Conservation (phyloP, 1,140 invertebrate genomes). For the Triops longicaudatus region DNA sequence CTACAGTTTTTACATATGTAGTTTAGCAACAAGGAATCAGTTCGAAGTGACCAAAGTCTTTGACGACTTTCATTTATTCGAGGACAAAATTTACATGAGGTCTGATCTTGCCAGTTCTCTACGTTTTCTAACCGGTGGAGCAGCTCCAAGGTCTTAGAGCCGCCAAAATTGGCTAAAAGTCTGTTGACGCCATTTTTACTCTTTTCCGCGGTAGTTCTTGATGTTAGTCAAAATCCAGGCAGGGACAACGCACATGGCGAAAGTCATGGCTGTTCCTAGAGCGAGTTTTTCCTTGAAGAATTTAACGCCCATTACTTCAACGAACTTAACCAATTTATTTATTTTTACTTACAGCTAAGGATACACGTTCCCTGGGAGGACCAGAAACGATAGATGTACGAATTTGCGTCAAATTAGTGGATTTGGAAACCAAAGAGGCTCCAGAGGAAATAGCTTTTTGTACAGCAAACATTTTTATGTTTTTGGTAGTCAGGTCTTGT, state of each 20-base stretch:
- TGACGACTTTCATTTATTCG: neutral
- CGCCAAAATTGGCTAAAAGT: neutral
- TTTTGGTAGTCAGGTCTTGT: neutral
- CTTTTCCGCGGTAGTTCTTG: slow-evolving; percentile 16
- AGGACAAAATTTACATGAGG: slow-evolving; percentile 1
- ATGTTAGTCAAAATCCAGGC: slow-evolving; percentile 23
- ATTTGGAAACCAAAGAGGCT: slow-evolving; percentile 11
- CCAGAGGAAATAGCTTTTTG: neutral
- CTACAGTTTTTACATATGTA: neutral
- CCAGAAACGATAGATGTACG: slow-evolving; percentile 22
- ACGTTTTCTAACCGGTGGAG: neutral
- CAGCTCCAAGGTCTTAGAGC: neutral
- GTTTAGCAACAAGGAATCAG: neutral
- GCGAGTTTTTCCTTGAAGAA: slow-evolving; percentile 26
- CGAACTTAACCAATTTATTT: neutral
- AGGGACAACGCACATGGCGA: slow-evolving; percentile 16
- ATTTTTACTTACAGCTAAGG: slow-evolving; percentile 24
- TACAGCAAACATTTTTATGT: slow-evolving; percentile 24
- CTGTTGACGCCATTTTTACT: neutral
- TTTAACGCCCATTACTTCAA: slow-evolving; percentile 4
- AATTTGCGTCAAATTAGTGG: slow-evolving; percentile 12
- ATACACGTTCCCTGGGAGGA: slow-evolving; percentile 18
- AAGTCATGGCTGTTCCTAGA: slow-evolving; percentile 13
- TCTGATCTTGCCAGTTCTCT: neutral
- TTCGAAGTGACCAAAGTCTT: neutral